Base-by-base conservation (phyloP, 2,797 vertebrate species). In the Antennarius maculatus region DNA sequence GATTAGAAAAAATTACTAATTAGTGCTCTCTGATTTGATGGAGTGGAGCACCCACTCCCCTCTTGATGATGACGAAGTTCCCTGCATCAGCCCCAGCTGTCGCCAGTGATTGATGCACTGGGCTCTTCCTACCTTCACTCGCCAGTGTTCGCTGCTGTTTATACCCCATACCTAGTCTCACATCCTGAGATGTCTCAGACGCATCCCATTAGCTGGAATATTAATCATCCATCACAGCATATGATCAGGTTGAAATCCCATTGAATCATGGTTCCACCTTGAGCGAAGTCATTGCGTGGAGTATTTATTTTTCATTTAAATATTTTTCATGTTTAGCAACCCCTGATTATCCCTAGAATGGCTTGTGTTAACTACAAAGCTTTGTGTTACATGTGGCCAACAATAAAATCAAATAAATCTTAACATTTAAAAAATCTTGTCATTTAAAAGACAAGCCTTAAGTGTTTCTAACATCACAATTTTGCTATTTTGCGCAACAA, bases 61-160 rank as follows among this genome's bases (percentile, higher is more conserved):
- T 79, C 39, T 48, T 47, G 67, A 74, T 85, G 53, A 54, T 39
- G 77, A 87, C 89, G 79, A 75, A 83, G 84, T 80, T 80, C 68
- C 66, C 54, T 62, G 71, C 61, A 39, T 81, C 79, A 79, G 62
- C 90, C 86, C 71, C 61, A 69, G 72, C 87, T 92, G 90, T 91
- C 90, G 90, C 41, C 52, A 12, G 55, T 93, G 92, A 94, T 92
- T 92, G 91, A 93, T 93, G 80, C 70, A 88, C 81, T 91, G 68
- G 59, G 77, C 50, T 46, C 79, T 69, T 87, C 84, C 83, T 77
- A 80, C 73, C 71, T 57, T 50, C 59, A 55, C 77, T 75, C 54
- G 57, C 54, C 61, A 43, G 54, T 43, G 28, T 72, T 66, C 42
- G 23, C 73, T 66, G 52, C 74, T 77, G 77, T 86, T 81, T 76